Evolutionary conservation across 2,797 vertebrate species (phyloP), one percentile per base, ranked within the genome.

Genomic region (Coregonus ussuriensis): DNA sequence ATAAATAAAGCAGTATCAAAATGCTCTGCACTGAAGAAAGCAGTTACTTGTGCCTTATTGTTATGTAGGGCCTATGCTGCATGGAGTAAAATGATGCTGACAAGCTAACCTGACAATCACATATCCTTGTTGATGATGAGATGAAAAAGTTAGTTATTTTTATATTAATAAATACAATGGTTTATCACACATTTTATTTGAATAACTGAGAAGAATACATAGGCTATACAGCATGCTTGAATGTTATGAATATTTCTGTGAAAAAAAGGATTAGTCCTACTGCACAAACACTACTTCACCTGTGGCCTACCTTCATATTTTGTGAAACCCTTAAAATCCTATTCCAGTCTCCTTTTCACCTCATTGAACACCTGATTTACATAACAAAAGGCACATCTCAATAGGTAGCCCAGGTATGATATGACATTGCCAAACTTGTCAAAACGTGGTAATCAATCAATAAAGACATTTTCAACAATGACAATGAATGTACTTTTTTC

Each of bases 1-100:
- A 72, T 69, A 70, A 66, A 72, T 33, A 21, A 18, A 76, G 63
- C 21, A 41, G 15, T 18, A 33, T 70, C 33, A 63, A 47, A 76
- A n/a, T 66, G 67, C 47, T 53, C 14, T 75, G 73, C 31, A 65
- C 41, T 59, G 29, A 54, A 62, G 6, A 21, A 52, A 63, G 16
- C 51, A 62, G 21, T 51, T 71, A 16, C 35, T 16, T 75, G 63
- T 62, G 53, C 35, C 11, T 77, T 63, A 31, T 52, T 65, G 29
- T 72, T 51, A 3, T 62, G 18, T 75, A 51, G 31, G 9, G 59
- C 59, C 1, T 9, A 63, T 25, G n/a, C 59, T 62, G 16, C n/a
- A 62, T 25, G 25, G 59, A 62, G 21, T 41, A 41, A 41, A 41
- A 41, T 9, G 41, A 41, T 41, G 41, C 41, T 41, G 41, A 41